Percentiles rank a stretch among this genome's conserved stretches.
These are phyloP conservation scores for Pardosa pseudoannulata DNA, from an alignment of 2,888 invertebrate species.

Conservation along the genomic window DNA sequence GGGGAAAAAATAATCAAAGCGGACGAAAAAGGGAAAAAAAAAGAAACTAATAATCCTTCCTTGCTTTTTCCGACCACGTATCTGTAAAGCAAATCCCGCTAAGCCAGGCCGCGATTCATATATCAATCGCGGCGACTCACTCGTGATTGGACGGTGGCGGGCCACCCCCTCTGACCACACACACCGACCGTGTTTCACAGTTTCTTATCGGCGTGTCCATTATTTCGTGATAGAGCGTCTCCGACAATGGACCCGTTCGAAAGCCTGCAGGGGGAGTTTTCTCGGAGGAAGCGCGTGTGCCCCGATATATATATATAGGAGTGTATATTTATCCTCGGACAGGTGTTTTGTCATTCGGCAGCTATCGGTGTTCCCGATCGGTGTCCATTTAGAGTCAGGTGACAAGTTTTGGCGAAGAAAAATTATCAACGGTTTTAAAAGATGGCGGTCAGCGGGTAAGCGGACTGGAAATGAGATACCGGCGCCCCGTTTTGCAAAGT, in stretches of 20 bases:
- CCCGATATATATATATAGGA: slow-evolving; percentile 29
- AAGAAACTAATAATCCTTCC: not conserved
- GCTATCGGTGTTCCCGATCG: slow-evolving; percentile 59
- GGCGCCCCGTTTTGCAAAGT: not conserved
- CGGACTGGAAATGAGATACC: slow-evolving; percentile 10
- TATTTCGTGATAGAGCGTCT: slow-evolving; percentile 67
- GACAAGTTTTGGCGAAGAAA: slow-evolving; percentile 66
- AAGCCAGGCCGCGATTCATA: slow-evolving; percentile 52
- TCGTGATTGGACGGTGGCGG: slow-evolving; percentile 11
- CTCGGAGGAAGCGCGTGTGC: slow-evolving; percentile 29
- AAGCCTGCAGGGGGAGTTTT: slow-evolving; percentile 51
- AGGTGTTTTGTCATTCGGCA: slow-evolving; percentile 70
- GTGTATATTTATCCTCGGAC: slow-evolving; percentile 65
- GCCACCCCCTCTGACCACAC: slow-evolving; percentile 37
- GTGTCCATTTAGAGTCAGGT: slow-evolving; percentile 38
- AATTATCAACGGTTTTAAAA: slow-evolving; percentile 71
- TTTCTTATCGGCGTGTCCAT: slow-evolving; percentile 66
- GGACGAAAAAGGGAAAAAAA: too few relatives aligned
- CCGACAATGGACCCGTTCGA: slow-evolving; percentile 45
- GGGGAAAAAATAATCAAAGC: too few relatives aligned
- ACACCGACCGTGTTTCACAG: slow-evolving; percentile 58
- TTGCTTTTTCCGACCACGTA: not conserved
- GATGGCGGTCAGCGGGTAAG: slow-evolving; percentile 62
- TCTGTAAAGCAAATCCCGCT: slow-evolving; percentile 17
- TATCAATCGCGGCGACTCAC: slow-evolving; percentile 56